Evolutionary conservation across 2,888 invertebrate species (phyloP), one percentile per base, ranked within the genome.

Genomic region (Ptilodon capucinus): DNA sequence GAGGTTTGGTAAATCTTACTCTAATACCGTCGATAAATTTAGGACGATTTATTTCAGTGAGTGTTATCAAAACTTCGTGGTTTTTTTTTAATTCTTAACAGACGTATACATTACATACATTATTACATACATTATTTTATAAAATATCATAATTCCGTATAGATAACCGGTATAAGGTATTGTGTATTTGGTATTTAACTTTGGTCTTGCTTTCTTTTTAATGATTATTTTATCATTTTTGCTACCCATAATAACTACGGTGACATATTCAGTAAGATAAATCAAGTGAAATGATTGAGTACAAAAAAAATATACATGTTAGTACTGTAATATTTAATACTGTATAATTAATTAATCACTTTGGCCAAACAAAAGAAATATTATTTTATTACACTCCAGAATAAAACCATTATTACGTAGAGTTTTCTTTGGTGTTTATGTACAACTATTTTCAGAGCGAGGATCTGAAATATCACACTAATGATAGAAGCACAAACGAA

Each of bases 391-490:
- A 40, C 16, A 23, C 9, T 11, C 9, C 16, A 25, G 14, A 40
- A 7, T 14, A 23, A 11, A 40, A 14, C 40, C 40, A 16, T 25
- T 16, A 19, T 40, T 25, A 14, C 1, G 4, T 9, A 2, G 16
- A 11, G 0, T 16, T 23, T 11, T 40, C 21, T 25, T 14, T 9
- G 16, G 16, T 40, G 40, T 40, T 39, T 35, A 18, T 3, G 18
- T 23, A 25, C 25, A 11, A 25, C 40, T 40, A 40, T 40, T 40
- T 40, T 40, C 1, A 16, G 25, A 14, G 14, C 11, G 40, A 25
- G 21, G 14, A 40, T 25, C 40, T 23, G 42, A 51, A 38, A 28
- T 9, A 55, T 46, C 21, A 56, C 40, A 7, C 13, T 52, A 46
- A 52, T 35, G 23, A 44, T 44, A 13, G 16, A 16, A 36, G 16